Evolutionary conservation across 2,113 vertebrate species (phyloP).

Genomic region (Fregata magnificens): DNA sequence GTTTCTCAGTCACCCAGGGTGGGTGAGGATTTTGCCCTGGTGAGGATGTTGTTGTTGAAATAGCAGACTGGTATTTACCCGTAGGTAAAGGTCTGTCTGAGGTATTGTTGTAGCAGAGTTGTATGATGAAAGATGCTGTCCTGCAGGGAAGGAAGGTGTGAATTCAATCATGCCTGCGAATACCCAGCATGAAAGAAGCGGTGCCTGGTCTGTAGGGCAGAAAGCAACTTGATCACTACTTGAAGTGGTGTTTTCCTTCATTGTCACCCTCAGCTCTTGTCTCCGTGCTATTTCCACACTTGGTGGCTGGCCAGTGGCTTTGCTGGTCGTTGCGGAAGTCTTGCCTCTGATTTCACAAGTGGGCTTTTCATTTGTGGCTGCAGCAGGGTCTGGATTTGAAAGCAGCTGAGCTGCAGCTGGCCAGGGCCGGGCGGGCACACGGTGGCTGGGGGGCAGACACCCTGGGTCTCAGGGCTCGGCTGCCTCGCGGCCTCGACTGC

Average conservation of each 20-base stretch:
- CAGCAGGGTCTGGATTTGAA: neutral
- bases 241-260: neutral
- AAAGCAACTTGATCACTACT: neutral
- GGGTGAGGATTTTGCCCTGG: neutral
- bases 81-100: neutral
- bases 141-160: neutral
- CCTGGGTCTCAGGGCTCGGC: fast-evolving
- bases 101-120: neutral
- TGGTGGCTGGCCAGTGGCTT: neutral
- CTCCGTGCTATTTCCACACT: neutral
- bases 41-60: neutral
- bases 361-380: neutral
- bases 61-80: neutral
- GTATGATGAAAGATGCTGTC: neutral
- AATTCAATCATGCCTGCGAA: neutral
- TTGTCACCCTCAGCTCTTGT: neutral
- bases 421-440: fast-evolving
- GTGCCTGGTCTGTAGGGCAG: neutral
- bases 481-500: fast-evolving
- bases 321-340: neutral
- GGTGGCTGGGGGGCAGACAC: neutral
- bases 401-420: neutral
- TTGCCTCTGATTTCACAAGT: neutral
- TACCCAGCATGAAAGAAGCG: fast-evolving
- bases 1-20: neutral